Percentiles rank a stretch among this genome's conserved stretches.
Conservation (phyloP, 2,797 vertebrate species). For the Phyllotis vaccarum region DNA sequence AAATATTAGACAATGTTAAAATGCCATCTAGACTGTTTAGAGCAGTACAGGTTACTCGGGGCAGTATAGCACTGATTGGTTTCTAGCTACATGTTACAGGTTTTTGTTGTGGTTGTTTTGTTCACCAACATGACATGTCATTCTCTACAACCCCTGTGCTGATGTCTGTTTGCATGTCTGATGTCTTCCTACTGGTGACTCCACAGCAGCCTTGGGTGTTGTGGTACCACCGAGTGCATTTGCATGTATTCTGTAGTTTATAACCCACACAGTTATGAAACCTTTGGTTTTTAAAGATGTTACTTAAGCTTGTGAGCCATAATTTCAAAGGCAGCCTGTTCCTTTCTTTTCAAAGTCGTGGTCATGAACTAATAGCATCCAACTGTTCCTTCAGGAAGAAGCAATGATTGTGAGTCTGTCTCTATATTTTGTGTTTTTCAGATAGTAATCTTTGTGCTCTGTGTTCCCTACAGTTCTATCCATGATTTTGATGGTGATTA, state of each 20-base stretch:
- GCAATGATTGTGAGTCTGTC: slow-evolving; percentile 54
- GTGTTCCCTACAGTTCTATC: slow-evolving; percentile 92
- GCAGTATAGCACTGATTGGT: slow-evolving; percentile 47
- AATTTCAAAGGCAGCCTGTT: slow-evolving; percentile 69
- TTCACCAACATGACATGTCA: slow-evolving; percentile 69
- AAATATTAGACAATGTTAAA: slow-evolving; percentile 37
- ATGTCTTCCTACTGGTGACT: slow-evolving; percentile 71
- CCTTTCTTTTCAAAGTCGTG: slow-evolving; percentile 57
- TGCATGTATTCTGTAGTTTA: slow-evolving; percentile 67
- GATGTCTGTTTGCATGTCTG: slow-evolving; percentile 80
- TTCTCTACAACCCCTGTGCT: slow-evolving; percentile 72
- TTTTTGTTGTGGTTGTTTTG: slow-evolving; percentile 14
- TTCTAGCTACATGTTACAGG: slow-evolving; percentile 30
- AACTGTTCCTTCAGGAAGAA: slow-evolving; percentile 41
- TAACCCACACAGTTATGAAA: slow-evolving; percentile 64
- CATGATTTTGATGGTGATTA: slow-evolving; percentile 98
- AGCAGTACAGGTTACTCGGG: neutral
- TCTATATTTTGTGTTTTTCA: slow-evolving; percentile 68
- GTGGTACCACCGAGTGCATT: slow-evolving; percentile 80
- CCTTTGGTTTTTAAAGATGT: slow-evolving; percentile 66
- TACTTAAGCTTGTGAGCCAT: slow-evolving; percentile 57
- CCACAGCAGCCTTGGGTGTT: slow-evolving; percentile 75
- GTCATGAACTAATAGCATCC: slow-evolving; percentile 49
- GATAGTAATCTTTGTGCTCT: slow-evolving; percentile 80
- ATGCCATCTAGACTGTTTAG: slow-evolving; percentile 19